Evolutionary conservation across 2,888 invertebrate species (phyloP), one percentile per base, ranked within the genome.

Genomic region (Standfussiana lucernea): DNA sequence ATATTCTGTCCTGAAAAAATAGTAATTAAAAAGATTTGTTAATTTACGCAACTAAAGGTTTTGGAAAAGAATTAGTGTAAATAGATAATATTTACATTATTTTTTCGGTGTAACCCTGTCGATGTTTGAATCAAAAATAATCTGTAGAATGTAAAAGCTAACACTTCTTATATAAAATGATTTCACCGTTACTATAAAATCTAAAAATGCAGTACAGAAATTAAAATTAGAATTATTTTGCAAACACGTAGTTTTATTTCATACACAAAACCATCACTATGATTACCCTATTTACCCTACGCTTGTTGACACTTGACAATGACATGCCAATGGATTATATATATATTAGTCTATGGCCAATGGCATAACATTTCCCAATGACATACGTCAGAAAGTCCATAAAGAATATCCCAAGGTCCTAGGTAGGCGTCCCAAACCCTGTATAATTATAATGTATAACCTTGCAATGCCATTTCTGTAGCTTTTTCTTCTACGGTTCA

Each of bases 1-100:
- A 93, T 98, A 99, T 89, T 99, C 99, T 5, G 99, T 98, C 99
- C 99, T 99, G 94, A 68, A 97, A 97, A 50, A 66, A 42, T n/a
- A 21, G 7, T 7, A 15, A 47, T 32, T 40, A 1, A 7, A 15
- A 32, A 47, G 7, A 32, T 21, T 21, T 21, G 10, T 53, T 15
- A 11, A 10, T 53, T 2, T 37, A 35, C 4, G 6, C 2, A 32
- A 28, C 8, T n/a, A 2, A 4, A 2, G 6, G 11, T n/a, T 53
- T 53, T 40, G 5, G 1, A 7, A 15, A 4, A 10, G 6, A 56
- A 37, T 37, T 15, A 21, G 11, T 24, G n/a, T 18, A 35, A 47
- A 32, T 37, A 7, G 1, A 50, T 5, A 10, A 24, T 42, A 32
- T 32, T 40, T 45, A 81, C 80, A 80, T 80, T 13, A 32, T 66